These are phyloP conservation scores for Diplogasteroides magnus DNA, from an alignment of 1,140 invertebrate genomes.

Conservation along the genomic window DNA sequence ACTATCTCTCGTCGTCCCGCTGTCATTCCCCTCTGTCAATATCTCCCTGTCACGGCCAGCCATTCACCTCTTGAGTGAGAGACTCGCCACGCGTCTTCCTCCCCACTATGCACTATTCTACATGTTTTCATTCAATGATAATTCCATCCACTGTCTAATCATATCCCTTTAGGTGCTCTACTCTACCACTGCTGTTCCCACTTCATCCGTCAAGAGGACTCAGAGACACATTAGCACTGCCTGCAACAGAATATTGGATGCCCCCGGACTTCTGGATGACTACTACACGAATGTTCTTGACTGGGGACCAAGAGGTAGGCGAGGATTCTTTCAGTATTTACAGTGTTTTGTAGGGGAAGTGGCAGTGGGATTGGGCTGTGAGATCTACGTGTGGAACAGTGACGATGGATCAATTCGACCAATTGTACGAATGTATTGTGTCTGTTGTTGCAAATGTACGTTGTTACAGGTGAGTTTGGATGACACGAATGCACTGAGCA, in stretches of 20 bases:
- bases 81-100: background rate
- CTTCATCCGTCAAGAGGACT: conserved; percentile 24
- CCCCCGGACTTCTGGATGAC: conserved; percentile 22
- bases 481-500: background rate
- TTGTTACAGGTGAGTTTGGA: conserved; percentile 1
- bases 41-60: background rate
- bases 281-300: conserved; percentile 22
- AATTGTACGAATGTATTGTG: conserved; percentile 9
- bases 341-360: conserved; percentile 4
- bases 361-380: conserved; percentile 18
- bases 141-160: too few species aligned
- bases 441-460: background rate
- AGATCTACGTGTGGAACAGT: conserved; percentile 24
- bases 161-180: conserved; percentile 12
- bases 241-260: conserved; percentile 21
- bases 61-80: background rate
- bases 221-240: conserved; percentile 10
- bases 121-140: background rate
- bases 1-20: too few species aligned
- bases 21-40: background rate
- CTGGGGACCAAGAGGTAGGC: conserved; percentile 10
- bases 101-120: background rate
- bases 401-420: conserved; percentile 1
- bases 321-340: too few species aligned
- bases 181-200: conserved; percentile 11